Base-by-base conservation (phyloP, 2,113 vertebrate genomes). In the Oncorhynchus gorbuscha region DNA sequence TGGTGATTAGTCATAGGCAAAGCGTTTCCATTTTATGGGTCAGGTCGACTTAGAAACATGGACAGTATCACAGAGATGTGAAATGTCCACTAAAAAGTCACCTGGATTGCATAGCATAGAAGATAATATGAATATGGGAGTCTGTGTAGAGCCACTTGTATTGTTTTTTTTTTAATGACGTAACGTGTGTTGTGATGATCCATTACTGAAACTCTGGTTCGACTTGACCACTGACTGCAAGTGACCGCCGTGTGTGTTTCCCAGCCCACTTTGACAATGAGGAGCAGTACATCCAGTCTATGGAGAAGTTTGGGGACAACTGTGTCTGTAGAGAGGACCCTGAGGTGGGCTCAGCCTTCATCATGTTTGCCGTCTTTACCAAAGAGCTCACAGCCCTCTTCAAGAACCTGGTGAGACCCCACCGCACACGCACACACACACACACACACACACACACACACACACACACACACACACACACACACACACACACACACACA, bases 371-470 rank as follows among this genome's bases (percentile, higher is more conserved):
- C 0, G 91, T 95, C 61, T 98, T 98, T 82, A 98, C 97, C 76
- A 99, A 95, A 90, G 98, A 99, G 87, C 84, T 99, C 83, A 93
- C 96, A 6, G 96, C 95, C 9, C 97, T 99, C 83, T 97, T 99
- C 91, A 99, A 98, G 84, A 99, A 99, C 93, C 90, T 99, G 96
- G 98, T 99, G 88, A 95, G 95, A 62, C 24, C 24, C 45, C 48
- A 51, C 16, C 22, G 11, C 35, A 14, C 18, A 51, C 1, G 1
- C 13, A 16, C 49, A 14, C 49, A 51, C 49, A 16, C 49, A 51
- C 49, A 4, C 49, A 16, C 49, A 16, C 49, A 16, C 13, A 1
- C 49, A 4, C 49, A 16, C 35, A 39, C 35, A 39, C 7, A 6
- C 32, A 35, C 32, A 35, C 32, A 28, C 28, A 28, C 28, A 28